Conservation (phyloP, 2,888 invertebrate genomes). For the Cancer borealis region DNA sequence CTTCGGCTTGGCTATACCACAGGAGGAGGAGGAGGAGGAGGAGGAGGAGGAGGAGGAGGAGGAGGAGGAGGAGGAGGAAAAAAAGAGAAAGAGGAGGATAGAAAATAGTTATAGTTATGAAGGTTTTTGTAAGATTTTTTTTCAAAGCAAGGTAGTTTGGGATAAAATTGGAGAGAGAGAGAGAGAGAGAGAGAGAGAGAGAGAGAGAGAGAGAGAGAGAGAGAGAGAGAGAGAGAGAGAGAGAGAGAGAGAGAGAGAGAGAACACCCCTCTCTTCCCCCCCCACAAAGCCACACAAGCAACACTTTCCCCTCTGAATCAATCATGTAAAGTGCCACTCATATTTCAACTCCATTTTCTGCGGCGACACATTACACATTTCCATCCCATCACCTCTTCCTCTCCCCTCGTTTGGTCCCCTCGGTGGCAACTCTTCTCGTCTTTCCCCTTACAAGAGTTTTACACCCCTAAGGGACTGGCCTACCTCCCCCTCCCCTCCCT, state of each 20-base stretch:
- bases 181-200: neutral
- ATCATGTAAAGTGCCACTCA: slow-evolving; percentile 11
- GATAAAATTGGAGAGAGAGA: neutral
- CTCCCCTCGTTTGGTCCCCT: neutral
- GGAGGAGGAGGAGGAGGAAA: neutral
- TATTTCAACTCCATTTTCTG: neutral
- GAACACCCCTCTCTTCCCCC: neutral
- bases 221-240: neutral
- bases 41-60: slow-evolving; percentile 1
- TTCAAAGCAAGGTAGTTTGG: too few relatives aligned
- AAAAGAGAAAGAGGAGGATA: too few relatives aligned
- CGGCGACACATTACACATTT: neutral
- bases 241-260: neutral
- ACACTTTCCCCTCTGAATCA: neutral
- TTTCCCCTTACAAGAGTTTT: neutral
- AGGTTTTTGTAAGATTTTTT: too few relatives aligned
- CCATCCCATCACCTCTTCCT: slow-evolving; percentile 11
- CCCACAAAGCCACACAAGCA: neutral
- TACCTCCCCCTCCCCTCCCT: neutral
- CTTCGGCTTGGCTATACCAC: neutral
- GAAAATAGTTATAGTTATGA: too few relatives aligned
- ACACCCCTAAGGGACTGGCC: neutral
- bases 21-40: neutral
- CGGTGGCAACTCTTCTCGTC: neutral
- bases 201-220: neutral